These are phyloP conservation scores for Clostera curtula DNA, from an alignment of 2,888 invertebrate genomes.

Conservation along the genomic window DNA sequence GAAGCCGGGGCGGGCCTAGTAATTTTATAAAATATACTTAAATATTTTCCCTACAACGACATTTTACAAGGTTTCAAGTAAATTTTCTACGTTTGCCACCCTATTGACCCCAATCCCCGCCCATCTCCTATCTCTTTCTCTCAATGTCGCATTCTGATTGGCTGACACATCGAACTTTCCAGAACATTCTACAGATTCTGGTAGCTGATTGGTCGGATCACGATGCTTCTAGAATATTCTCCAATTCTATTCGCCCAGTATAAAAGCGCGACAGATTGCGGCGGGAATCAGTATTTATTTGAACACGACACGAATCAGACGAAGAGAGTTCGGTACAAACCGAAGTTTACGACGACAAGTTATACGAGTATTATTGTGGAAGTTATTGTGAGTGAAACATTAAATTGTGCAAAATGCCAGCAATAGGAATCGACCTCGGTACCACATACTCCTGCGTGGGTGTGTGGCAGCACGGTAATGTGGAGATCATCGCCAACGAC, in stretches of 20 bases:
- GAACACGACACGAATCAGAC: slow-evolving; percentile 44
- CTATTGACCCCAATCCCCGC: no score
- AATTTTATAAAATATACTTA: no score
- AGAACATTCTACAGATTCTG: slow-evolving; percentile 29
- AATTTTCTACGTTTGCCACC: slow-evolving; percentile 11
- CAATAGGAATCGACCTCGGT: slow-evolving; percentile 73
- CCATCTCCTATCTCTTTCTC: slow-evolving; percentile 18
- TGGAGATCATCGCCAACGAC: slow-evolving; percentile 82
- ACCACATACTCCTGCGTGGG: slow-evolving; percentile 75
- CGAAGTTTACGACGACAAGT: slow-evolving; percentile 22
- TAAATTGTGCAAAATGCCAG: slow-evolving; percentile 51
- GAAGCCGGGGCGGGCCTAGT: no score
- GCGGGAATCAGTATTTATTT: slow-evolving; percentile 52
- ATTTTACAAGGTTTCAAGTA: no score
- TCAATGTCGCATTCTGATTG: slow-evolving; percentile 27
- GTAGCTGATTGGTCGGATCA: slow-evolving; percentile 35
- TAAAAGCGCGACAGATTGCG: slow-evolving; percentile 34
- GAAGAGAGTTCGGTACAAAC: slow-evolving; percentile 36
- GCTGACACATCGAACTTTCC: slow-evolving; percentile 22
- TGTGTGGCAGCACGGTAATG: slow-evolving; percentile 78
- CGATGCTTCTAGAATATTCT: slow-evolving; percentile 35
- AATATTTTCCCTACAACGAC: no score
- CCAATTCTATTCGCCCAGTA: slow-evolving; percentile 37
- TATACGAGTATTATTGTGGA: neutral
- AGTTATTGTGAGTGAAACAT: slow-evolving; percentile 10